A percentile compares a stretch with the other conserved stretches of the same genome.
phyloP scores from a whole-genome alignment of 2,888 invertebrate genomes.

The Timema cristinae region DNA sequence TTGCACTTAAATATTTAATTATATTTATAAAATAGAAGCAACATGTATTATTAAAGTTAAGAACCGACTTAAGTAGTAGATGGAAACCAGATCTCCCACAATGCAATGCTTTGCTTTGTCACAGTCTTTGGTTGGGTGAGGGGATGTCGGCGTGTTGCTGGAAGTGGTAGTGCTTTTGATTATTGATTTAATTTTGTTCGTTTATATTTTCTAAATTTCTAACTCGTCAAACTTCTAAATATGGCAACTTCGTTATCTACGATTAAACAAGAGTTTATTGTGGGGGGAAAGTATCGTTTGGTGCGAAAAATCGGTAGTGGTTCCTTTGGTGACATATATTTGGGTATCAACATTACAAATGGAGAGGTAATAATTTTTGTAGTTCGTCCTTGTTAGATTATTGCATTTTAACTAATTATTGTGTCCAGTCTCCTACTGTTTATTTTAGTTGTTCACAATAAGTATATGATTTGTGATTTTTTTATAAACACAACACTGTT shows the following conservation, averaged over 20 bases:
- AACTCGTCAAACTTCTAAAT: conserved; percentile 24
- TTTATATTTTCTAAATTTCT: conserved; percentile 29
- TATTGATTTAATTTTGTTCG: conserved; percentile 32
- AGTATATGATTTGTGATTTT: too few relatives aligned
- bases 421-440: too few relatives aligned
- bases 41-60: too few relatives aligned
- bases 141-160: conserved; percentile 57
- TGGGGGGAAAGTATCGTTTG: conserved; percentile 90
- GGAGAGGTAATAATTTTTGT: conserved; percentile 66
- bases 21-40: too few relatives aligned
- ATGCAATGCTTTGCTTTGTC: conserved; percentile 29
- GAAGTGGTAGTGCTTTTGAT: conserved; percentile 48
- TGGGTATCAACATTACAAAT: conserved; percentile 87
- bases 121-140: conserved; percentile 37
- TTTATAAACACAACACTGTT: too few relatives aligned
- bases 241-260: conserved; percentile 28
- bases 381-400: neutral
- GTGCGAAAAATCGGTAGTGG: conserved; percentile 98
- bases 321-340: conserved; percentile 98
- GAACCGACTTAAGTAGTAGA: too few relatives aligned
- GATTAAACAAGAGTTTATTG: conserved; percentile 68
- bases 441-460: too few relatives aligned
- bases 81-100: conserved; percentile 9
- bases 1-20: too few relatives aligned
- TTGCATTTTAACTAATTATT: too few relatives aligned